Evolutionary conservation across 2,888 invertebrate genomes (phyloP).

Genomic region (Amiota communis): DNA sequence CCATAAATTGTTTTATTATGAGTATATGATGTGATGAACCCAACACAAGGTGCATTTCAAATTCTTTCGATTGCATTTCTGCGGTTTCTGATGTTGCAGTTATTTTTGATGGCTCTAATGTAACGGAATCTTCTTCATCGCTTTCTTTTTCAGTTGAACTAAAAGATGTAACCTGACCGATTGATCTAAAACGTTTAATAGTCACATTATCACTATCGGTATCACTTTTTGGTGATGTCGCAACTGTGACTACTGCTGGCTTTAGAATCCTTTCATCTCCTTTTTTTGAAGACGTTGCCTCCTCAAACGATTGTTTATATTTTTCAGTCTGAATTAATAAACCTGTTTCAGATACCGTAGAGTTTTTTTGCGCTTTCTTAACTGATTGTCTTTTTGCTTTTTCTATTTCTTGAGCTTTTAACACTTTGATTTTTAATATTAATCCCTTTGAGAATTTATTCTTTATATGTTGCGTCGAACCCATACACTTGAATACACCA

Average conservation of each 20-base stretch:
- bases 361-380: no score
- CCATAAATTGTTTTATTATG: conserved; percentile 32
- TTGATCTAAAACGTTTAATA: no score
- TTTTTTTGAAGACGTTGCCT: neutral
- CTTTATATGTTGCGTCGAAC: conserved; percentile 82
- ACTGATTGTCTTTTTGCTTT: neutral
- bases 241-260: no score
- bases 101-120: neutral
- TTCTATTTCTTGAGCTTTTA: conserved; percentile 51
- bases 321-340: no score
- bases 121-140: neutral
- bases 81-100: neutral
- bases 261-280: no score
- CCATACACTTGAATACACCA: conserved; percentile 81
- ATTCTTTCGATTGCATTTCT: neutral
- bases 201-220: no score
- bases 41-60: neutral
- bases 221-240: no score
- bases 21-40: neutral
- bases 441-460: conserved; percentile 76
- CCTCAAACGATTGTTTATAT: no score
- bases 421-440: conserved; percentile 71
- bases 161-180: neutral
- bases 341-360: no score
- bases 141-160: neutral